Evolutionary conservation across 92 coral and sea anemone genomes (phyloP).

Genomic region (Nematostella vectensis): DNA sequence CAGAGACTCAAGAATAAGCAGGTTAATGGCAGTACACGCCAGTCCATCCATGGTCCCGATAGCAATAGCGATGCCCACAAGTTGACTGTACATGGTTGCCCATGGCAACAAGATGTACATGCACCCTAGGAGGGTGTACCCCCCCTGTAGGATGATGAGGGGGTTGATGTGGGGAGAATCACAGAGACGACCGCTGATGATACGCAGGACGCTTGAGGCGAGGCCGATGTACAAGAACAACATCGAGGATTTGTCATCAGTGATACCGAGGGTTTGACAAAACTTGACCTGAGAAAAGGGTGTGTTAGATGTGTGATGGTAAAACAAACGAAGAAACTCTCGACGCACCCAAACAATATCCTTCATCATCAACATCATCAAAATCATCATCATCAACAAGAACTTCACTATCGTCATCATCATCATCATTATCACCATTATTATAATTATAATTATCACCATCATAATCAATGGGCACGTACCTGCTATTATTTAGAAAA

Average conservation of each 20-base stretch:
- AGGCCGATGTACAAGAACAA: conserved; percentile 20
- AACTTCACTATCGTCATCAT: too few species aligned
- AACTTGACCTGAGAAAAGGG: conserved; percentile 6
- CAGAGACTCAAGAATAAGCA: conserved; percentile 2
- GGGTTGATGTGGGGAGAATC: conserved; percentile 4
- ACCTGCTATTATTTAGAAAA: too few species aligned
- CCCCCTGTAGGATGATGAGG: not conserved
- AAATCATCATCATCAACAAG: too few species aligned
- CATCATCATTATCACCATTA: too few species aligned
- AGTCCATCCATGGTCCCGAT: conserved; percentile 9
- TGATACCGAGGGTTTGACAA: conserved; percentile 7
- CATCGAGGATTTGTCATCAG: conserved; percentile 14
- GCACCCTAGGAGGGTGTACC: not conserved
- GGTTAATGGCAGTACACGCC: not conserved
- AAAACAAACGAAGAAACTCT: conserved; percentile 34
- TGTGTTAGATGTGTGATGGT: too few species aligned
- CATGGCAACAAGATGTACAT: conserved; percentile 2
- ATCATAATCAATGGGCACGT: too few species aligned
- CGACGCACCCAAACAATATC: too few species aligned
- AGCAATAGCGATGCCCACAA: conserved; percentile 1
- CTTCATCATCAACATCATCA: too few species aligned
- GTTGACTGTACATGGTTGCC: conserved; percentile 1
- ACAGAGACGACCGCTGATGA: conserved; percentile 5
- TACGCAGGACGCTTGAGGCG: conserved; percentile 10
- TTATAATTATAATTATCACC: too few species aligned